Base-by-base conservation (phyloP, 2,797 vertebrate genomes). In the Halcyon chelicuti region DNA sequence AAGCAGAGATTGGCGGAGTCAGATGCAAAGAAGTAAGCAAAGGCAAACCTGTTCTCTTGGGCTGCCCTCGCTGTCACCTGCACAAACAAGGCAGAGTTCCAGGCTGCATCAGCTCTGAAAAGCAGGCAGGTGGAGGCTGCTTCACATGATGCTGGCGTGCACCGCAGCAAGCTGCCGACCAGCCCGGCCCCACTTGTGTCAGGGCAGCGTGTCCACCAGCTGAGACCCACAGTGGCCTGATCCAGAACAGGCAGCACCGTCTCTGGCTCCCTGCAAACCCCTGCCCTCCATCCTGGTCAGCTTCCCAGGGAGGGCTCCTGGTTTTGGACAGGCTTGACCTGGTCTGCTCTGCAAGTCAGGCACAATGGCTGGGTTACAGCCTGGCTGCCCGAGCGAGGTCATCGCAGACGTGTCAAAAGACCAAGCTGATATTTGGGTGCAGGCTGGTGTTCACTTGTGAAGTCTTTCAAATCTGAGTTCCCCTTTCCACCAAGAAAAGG, bases 101-200 rank as follows among this genome's bases (percentile, higher is more conserved):
- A 71, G 66, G 54, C 58, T 47, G 37, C 10, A 37, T 10, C 46
- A 8, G 62, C 1, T 1, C 52, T 12, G 37, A 28, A 25, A 37
- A 40, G 25, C 70, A 71, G 39, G 39, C 1, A 0, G 18, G 54
- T 22, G 54, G 58, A 60, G 29, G 52, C 52, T 51, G 57, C 55
- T 65, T 23, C 18, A 6, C 5, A 12, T 5, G 2, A 31, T 0
- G 4, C 40, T 22, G 2, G 39, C 1, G 0, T 3, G 7, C 13
- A 42, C 72, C 60, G 54, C 40, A 14, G 66, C 23, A 6, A 88
- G 60, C 33, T 18, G 31, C 63, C 18, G 0, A 9, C 8, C 71
- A 72, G 54, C 58, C 55, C 5, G 1, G 79, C 60, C 67, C 22
- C 0, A 1, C 22, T 44, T 23, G 31, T 2, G 2, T 44, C 39